phyloP scores from a whole-genome alignment of 2,113 vertebrate species.

The Emydura subglobosa region DNA sequence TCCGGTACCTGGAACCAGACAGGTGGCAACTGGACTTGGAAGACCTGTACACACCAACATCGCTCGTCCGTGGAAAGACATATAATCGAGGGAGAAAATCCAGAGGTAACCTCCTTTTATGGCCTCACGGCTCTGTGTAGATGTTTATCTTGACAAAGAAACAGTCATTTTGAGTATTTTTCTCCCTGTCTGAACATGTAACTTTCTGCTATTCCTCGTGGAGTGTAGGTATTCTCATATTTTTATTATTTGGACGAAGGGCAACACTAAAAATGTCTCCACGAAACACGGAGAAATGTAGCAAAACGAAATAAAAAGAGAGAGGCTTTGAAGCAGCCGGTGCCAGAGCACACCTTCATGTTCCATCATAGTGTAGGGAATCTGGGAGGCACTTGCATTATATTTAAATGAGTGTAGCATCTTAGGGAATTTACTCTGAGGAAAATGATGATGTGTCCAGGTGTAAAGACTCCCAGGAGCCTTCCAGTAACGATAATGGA shows the following conservation, averaged over 20 bases:
- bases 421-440: neutral
- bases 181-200: neutral
- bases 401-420: neutral
- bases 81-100: conserved; percentile 93
- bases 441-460: neutral
- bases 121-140: neutral
- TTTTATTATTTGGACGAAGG: neutral
- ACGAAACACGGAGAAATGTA: neutral
- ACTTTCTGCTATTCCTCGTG: neutral
- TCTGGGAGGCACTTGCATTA: neutral
- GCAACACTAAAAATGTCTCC: neutral
- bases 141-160: neutral
- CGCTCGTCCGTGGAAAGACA: conserved; percentile 94
- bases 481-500: neutral
- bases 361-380: neutral
- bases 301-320: neutral
- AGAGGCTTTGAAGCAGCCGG: neutral
- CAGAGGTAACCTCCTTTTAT: conserved; percentile 83
- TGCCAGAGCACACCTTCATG: neutral
- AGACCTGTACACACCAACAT: conserved; percentile 92
- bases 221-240: neutral
- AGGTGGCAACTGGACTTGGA: conserved; percentile 96
- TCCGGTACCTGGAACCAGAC: conserved; percentile 96
- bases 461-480: neutral
- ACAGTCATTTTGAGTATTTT: neutral